Evolutionary conservation across 2,797 vertebrate species (phyloP), one percentile per base, ranked within the genome.

Genomic region (Hoplostethus mediterraneus): DNA sequence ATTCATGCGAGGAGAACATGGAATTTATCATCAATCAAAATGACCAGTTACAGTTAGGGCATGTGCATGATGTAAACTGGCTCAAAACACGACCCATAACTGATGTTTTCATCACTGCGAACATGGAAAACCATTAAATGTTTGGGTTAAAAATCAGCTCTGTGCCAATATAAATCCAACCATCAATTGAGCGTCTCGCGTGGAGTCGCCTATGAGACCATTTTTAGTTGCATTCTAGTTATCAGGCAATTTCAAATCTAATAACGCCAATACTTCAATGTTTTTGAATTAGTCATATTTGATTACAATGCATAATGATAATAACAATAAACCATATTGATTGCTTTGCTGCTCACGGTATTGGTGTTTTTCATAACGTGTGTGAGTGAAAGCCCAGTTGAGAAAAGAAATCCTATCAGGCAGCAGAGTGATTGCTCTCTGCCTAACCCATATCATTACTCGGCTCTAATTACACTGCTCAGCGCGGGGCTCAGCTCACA

Each of bases 381-480:
- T 61, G 17, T 10, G 28, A 45, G 51, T 12, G 21, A 54, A 45
- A 54, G 28, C 25, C 21, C 48, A 61, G 6, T 11, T 61, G 30
- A 9, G 6, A 47, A 12, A 0, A 47, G 63, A 62, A 60, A 47
- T 1, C 53, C 6, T 60, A 77, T 63, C 54, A 63, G 62, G 49
- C 6, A 14, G 12, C 36, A 10, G 1, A 2, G 12, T 47, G 31
- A 69, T 52, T 66, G 25, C 54, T 54, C 48, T 69, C 49, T 4
- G 0, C 63, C 61, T 25, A 69, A 82, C 62, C 52, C 60, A 8
- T n/a, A 58, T 71, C 58, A 64, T 61, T 45, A 30, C 56, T 33
- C 45, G 31, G 25, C 53, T 72, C 63, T 73, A 82, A 86, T 86
- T 77, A 80, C 44, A 66, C 21, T 8, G 4, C 71, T 51, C 65